Conservation (phyloP, 2,888 invertebrate genomes). For the Balanococcus diminutus region DNA sequence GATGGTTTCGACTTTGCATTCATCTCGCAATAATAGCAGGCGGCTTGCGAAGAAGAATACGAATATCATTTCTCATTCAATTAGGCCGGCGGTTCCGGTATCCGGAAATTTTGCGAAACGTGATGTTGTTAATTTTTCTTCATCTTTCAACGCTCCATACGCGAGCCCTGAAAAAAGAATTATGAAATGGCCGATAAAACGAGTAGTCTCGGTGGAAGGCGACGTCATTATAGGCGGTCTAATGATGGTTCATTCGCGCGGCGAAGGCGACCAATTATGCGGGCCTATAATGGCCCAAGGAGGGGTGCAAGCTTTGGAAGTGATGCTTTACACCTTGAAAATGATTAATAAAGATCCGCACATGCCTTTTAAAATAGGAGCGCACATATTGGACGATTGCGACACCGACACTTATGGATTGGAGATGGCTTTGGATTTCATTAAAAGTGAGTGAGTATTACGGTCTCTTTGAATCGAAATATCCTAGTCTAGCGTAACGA, state of each 20-base stretch:
- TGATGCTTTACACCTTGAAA: constrained; percentile 90
- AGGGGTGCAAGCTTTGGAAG: constrained; percentile 85
- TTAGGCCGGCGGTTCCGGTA: background rate
- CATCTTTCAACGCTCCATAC: background rate
- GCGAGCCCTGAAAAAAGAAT: background rate
- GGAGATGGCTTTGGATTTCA: constrained; percentile 95
- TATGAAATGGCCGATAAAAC: constrained; percentile 78
- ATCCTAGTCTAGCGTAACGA: no score
- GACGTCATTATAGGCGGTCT: constrained; percentile 87
- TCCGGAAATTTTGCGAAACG: background rate
- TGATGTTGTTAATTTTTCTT: constrained; percentile 32
- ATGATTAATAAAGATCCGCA: constrained; percentile 71
- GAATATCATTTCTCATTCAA: constrained; percentile 31
- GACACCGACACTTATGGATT: constrained; percentile 95
- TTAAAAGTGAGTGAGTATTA: constrained; percentile 75
- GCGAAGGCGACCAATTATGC: constrained; percentile 79
- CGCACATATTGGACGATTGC: constrained; percentile 90
- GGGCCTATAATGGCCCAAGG: constrained; percentile 95
- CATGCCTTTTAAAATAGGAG: constrained; percentile 78
- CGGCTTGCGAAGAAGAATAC: background rate
- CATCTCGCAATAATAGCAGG: background rate
- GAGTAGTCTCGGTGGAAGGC: constrained; percentile 85
- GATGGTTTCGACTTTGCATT: background rate
- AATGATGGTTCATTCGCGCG: constrained; percentile 94
- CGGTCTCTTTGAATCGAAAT: background rate